phyloP scores from a whole-genome alignment of 1,140 invertebrate genomes.

The Papilio helenus region DNA sequence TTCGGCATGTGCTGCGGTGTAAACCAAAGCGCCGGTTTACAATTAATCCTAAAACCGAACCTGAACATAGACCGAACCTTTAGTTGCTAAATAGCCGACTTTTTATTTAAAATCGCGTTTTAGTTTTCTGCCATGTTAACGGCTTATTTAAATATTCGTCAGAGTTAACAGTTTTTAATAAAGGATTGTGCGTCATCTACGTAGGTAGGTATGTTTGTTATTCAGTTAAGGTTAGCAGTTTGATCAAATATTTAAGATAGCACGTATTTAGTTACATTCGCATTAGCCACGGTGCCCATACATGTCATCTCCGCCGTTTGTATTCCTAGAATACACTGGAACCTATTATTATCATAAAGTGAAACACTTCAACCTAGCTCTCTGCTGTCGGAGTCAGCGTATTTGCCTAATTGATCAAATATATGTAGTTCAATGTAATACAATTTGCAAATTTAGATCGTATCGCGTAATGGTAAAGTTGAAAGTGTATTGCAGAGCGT shows the following conservation, averaged over 20 bases:
- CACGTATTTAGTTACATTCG: neutral
- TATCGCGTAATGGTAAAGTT: slow-evolving; percentile 56
- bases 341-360: slow-evolving; percentile 70
- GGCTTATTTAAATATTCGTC: neutral
- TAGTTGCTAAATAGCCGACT: too few species aligned
- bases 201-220: neutral
- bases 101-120: too few species aligned
- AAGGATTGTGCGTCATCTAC: neutral
- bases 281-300: slow-evolving; percentile 7
- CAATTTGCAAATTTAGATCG: slow-evolving; percentile 50
- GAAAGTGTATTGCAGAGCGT: slow-evolving; percentile 57
- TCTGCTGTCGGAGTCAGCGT: slow-evolving; percentile 77
- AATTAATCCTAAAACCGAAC: too few species aligned
- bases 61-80: too few species aligned
- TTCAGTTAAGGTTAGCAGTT: neutral
- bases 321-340: slow-evolving; percentile 56
- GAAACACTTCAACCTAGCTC: slow-evolving; percentile 76
- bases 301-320: slow-evolving; percentile 32
- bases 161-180: neutral
- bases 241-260: slow-evolving; percentile 4
- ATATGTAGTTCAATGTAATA: slow-evolving; percentile 69
- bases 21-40: too few species aligned
- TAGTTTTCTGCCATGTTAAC: neutral
- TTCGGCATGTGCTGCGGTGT: too few species aligned
- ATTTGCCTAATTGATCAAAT: slow-evolving; percentile 83